Conservation (phyloP, 2,888 invertebrate genomes). For the Coelopa pilipes region DNA sequence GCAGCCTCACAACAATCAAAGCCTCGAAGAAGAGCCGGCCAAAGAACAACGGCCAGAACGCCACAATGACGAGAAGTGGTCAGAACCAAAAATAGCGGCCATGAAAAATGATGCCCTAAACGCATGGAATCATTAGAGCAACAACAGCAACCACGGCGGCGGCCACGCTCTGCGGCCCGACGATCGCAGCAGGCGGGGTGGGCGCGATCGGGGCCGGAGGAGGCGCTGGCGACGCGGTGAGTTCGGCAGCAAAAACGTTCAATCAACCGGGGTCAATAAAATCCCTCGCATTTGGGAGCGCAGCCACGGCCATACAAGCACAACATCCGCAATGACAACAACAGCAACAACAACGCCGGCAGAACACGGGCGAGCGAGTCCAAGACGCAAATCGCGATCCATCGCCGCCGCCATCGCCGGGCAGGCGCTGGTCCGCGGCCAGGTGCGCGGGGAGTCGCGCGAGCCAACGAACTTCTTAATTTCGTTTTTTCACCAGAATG, state of each 20-base stretch:
- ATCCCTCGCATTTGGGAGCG: background rate
- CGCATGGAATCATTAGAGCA: too few relatives aligned
- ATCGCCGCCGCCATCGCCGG: too few relatives aligned
- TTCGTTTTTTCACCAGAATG: constrained; percentile 13
- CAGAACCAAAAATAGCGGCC: constrained; percentile 28
- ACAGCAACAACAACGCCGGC: background rate
- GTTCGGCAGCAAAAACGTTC: constrained; percentile 2
- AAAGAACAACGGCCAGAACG: constrained; percentile 5
- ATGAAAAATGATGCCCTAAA: too few relatives aligned
- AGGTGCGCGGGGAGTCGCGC: background rate
- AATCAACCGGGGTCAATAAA: constrained; percentile 9
- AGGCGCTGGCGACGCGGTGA: background rate
- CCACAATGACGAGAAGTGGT: constrained; percentile 40
- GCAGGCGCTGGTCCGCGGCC: background rate
- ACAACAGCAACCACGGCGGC: too few relatives aligned
- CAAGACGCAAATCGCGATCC: background rate
- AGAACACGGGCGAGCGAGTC: background rate
- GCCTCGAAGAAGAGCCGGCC: background rate
- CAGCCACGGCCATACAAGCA: background rate
- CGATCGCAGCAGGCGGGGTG: too few relatives aligned
- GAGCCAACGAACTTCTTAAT: constrained; percentile 31
- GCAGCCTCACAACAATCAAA: too few relatives aligned
- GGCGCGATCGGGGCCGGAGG: constrained; percentile 19
- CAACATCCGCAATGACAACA: background rate
- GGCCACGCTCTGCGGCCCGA: constrained; percentile 26